Conservation (phyloP, 23 tunicate species). For the Trididemnum miniatum region DNA sequence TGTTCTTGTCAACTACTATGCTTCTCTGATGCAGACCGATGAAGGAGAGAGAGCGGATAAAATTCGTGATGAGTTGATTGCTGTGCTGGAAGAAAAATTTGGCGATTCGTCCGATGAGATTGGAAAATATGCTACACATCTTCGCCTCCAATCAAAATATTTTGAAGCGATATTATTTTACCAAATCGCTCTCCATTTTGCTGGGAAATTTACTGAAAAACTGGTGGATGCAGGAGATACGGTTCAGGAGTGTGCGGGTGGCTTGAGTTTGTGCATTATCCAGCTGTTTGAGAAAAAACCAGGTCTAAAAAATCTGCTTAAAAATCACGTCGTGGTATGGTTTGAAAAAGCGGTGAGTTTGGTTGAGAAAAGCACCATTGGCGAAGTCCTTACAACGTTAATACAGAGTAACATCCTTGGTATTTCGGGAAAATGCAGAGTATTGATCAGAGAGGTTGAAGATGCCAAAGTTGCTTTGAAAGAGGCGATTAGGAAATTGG, state of each 20-base stretch:
- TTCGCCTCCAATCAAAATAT: not conserved
- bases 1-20: slow-evolving; percentile 10
- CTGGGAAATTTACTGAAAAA: not conserved
- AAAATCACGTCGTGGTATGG: not conserved
- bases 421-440: not conserved
- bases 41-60: not conserved
- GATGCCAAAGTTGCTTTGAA: not conserved
- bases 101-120: not conserved
- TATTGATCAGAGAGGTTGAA: not conserved
- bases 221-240: not conserved
- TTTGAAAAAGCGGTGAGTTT: not conserved
- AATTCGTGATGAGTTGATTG: not conserved
- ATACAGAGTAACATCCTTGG: not conserved
- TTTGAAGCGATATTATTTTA: not conserved
- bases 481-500: not conserved
- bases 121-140: not conserved
- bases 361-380: not conserved
- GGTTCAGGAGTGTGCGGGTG: not conserved
- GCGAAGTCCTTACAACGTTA: not conserved
- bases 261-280: not conserved
- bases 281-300: not conserved
- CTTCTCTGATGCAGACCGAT: slow-evolving; percentile 2
- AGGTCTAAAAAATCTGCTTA: not conserved
- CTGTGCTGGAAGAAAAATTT: not conserved
- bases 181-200: not conserved